Conservation (phyloP, 2,113 vertebrate species). For the Daubentonia madagascariensis region DNA sequence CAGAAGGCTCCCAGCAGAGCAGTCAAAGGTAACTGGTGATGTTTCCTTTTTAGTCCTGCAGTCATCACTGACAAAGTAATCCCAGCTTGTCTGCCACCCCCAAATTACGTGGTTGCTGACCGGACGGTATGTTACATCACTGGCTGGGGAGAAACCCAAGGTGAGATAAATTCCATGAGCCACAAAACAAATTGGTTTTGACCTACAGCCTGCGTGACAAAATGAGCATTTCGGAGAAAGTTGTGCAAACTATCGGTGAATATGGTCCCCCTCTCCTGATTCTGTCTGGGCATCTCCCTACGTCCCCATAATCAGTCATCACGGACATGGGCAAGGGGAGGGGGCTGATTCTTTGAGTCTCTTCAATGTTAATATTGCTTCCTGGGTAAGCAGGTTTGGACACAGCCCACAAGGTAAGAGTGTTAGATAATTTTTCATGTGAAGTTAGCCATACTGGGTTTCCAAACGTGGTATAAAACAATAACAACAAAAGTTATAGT, state of each 20-base stretch:
- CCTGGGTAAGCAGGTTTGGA: background rate
- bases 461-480: background rate
- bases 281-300: background rate
- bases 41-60: constrained; percentile 86
- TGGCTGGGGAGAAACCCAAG: constrained; percentile 95
- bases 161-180: constrained; percentile 74
- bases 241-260: accelerated
- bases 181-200: no score
- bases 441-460: background rate
- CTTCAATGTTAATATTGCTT: background rate
- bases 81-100: constrained; percentile 89
- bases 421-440: background rate
- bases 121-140: constrained; percentile 92
- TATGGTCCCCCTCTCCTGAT: background rate
- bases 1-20: background rate
- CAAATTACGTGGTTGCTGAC: constrained; percentile 87
- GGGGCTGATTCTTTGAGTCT: background rate
- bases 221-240: background rate
- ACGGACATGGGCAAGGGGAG: accelerated
- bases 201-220: accelerated
- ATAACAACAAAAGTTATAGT: background rate
- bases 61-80: constrained; percentile 89
- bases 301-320: background rate
- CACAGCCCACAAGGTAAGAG: no score
- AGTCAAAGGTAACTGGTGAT: accelerated